phyloP scores from a whole-genome alignment of 2,113 vertebrate species.

The Colius striatus region DNA sequence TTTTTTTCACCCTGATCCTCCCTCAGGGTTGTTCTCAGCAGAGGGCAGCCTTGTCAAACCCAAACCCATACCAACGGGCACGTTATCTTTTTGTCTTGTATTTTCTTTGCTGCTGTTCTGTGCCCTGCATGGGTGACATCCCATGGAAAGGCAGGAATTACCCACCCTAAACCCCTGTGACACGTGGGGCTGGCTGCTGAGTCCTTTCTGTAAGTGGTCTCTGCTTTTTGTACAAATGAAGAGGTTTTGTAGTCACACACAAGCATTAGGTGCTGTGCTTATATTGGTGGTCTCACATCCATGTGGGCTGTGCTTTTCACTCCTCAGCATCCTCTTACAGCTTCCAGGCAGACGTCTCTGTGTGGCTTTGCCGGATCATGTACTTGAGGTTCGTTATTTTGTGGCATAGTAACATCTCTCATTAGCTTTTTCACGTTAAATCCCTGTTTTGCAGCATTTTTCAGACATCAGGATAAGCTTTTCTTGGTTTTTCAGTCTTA shows the following conservation, averaged over 20 bases:
- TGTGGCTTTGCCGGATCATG: neutral
- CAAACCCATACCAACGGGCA: neutral
- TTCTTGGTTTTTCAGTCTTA: neutral
- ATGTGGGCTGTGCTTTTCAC: neutral
- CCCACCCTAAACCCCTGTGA: neutral
- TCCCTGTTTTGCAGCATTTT: neutral
- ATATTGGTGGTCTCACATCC: neutral
- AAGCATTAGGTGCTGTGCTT: neutral
- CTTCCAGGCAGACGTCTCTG: neutral
- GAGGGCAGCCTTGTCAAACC: slow-evolving; percentile 54
- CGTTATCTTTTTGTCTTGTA: rapidly evolving
- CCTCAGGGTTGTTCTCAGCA: neutral
- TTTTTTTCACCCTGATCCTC: neutral
- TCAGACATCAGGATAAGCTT: neutral
- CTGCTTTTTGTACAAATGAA: neutral
- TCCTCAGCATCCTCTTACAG: neutral
- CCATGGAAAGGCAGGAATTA: neutral
- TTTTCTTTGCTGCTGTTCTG: neutral
- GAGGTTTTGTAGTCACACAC: neutral
- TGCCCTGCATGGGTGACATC: neutral
- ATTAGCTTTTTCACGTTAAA: neutral
- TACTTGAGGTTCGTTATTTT: neutral
- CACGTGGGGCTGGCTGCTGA: neutral
- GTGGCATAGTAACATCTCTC: neutral
- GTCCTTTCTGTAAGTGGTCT: neutral